Evolutionary conservation across 2,113 vertebrate species (phyloP).

Genomic region (Apistogramma diplotaenia): DNA sequence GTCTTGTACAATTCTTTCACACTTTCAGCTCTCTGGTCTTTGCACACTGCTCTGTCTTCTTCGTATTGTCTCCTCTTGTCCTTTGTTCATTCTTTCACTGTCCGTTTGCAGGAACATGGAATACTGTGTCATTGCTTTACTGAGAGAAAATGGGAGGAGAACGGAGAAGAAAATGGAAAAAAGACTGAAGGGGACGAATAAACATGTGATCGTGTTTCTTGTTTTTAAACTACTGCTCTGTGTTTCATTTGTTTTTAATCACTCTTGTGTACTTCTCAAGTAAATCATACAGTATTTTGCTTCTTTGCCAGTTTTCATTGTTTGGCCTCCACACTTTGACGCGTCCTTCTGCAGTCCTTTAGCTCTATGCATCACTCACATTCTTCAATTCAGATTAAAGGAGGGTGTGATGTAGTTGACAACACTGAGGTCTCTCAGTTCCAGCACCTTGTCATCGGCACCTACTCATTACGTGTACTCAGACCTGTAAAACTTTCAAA

Average conservation of each 20-base stretch:
- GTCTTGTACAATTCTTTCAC: constrained; percentile 43
- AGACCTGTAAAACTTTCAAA: constrained; percentile 43
- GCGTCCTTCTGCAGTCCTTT: constrained; percentile 34
- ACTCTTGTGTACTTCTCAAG: not conserved
- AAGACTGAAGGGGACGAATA: not conserved
- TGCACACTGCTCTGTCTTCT: not conserved
- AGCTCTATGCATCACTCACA: constrained; percentile 28
- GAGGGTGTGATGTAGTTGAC: constrained; percentile 19
- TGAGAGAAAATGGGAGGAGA: not conserved
- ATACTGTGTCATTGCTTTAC: not conserved
- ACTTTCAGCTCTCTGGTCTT: constrained; percentile 7
- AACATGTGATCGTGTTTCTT: not conserved
- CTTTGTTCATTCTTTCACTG: constrained; percentile 10
- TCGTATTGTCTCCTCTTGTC: not conserved
- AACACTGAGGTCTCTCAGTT: constrained; percentile 17
- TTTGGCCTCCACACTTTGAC: constrained; percentile 23
- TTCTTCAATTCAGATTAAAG: constrained; percentile 22
- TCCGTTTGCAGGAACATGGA: not conserved
- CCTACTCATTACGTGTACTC: constrained; percentile 55
- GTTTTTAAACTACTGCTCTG: not conserved
- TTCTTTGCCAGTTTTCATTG: constrained; percentile 1
- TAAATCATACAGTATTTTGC: constrained; percentile 9
- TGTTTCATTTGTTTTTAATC: not conserved
- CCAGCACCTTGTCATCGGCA: constrained; percentile 63
- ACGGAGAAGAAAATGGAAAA: not conserved